phyloP scores from a whole-genome alignment of 2,888 invertebrate genomes.

The Rhagium mordax region DNA sequence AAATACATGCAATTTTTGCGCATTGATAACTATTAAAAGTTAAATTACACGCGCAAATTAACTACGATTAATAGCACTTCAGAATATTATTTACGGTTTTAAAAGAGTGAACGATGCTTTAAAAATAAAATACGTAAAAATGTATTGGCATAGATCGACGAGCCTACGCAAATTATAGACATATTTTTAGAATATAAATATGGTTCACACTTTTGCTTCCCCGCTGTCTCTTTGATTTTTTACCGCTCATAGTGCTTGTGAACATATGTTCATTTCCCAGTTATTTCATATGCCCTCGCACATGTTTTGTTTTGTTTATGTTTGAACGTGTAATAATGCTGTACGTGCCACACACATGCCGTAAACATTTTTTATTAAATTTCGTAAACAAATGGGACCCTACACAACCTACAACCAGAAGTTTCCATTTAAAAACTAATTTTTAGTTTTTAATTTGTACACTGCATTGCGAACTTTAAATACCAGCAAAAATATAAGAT shows the following conservation, averaged over 20 bases:
- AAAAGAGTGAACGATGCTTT: neutral
- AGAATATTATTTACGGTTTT: too few species aligned
- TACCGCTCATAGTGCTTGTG: conserved; percentile 44
- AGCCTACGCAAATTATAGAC: neutral
- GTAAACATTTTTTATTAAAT: conserved; percentile 43
- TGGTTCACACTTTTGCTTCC: conserved; percentile 49
- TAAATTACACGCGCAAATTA: too few species aligned
- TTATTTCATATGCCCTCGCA: conserved; percentile 43
- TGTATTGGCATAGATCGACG: neutral
- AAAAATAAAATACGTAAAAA: neutral
- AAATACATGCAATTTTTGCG: too few species aligned
- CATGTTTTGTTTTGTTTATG: conserved; percentile 56
- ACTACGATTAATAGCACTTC: too few species aligned
- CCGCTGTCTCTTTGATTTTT: conserved; percentile 46
- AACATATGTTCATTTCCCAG: conserved; percentile 51
- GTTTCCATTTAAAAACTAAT: neutral
- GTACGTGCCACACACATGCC: conserved; percentile 50
- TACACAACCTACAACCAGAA: neutral
- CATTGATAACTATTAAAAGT: too few species aligned
- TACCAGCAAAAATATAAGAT: neutral
- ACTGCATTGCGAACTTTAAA: neutral
- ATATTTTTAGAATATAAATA: conserved; percentile 38
- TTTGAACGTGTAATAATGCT: conserved; percentile 53
- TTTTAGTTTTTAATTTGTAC: neutral
- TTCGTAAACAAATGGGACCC: conserved; percentile 8